A percentile compares a stretch with the other conserved stretches of the same genome.
Conservation (phyloP, 2,113 vertebrate genomes). For the Hippocampus barbouri region DNA sequence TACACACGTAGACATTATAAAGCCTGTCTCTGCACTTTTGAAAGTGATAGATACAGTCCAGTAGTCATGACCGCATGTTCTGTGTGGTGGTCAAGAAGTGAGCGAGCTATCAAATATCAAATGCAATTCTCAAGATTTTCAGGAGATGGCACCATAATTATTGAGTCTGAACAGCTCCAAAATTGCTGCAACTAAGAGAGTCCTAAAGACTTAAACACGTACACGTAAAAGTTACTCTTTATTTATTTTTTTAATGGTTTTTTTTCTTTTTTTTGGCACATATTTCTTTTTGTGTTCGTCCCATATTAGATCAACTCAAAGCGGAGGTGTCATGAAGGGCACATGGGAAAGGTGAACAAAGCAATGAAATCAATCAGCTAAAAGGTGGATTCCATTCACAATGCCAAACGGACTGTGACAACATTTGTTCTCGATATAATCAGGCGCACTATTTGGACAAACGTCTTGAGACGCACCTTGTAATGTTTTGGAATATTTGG, state of each 20-base stretch:
- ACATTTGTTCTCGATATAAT: constrained; percentile 16
- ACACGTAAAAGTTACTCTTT: constrained; percentile 59
- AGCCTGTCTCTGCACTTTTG: constrained; percentile 54
- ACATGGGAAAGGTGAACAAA: constrained; percentile 37
- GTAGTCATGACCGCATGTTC: constrained; percentile 52
- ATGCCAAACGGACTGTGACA: constrained; percentile 35
- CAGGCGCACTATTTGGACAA: not conserved
- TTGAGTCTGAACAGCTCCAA: constrained; percentile 71
- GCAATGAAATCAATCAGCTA: constrained; percentile 39
- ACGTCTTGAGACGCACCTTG: not conserved
- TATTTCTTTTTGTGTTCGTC: constrained; percentile 64
- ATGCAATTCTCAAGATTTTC: constrained; percentile 77
- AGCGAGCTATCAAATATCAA: constrained; percentile 59
- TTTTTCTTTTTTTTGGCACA: constrained; percentile 74
- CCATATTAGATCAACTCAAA: constrained; percentile 61
- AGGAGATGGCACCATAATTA: constrained; percentile 80
- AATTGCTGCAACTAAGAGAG: constrained; percentile 70
- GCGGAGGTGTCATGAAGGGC: constrained; percentile 65
- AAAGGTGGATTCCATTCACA: constrained; percentile 34
- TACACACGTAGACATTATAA: constrained; percentile 14
- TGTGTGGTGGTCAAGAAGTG: constrained; percentile 47
- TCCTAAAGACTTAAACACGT: constrained; percentile 68
- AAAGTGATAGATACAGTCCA: constrained; percentile 29
- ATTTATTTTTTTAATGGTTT: no score
- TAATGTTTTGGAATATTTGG: not conserved